A percentile compares a stretch with the other conserved stretches of the same genome.
Evolutionary conservation across 2,888 invertebrate genomes (phyloP).

Genomic region (Rhyacophila evoluta): DNA sequence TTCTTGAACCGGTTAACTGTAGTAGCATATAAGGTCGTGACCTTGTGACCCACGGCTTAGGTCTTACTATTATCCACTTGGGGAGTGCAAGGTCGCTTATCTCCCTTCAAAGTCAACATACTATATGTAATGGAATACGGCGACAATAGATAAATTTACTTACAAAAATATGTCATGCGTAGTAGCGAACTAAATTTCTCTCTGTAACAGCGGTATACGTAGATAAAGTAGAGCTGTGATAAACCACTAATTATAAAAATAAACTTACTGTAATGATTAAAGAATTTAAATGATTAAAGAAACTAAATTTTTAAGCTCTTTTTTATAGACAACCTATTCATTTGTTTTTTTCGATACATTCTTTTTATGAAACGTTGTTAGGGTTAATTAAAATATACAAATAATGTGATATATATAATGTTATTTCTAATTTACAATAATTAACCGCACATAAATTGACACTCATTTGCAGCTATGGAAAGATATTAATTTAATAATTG

Average conservation of each 20-base stretch:
- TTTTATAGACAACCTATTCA: no score
- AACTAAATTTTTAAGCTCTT: no score
- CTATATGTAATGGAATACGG: not conserved
- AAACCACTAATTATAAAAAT: no score
- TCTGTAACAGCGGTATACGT: no score
- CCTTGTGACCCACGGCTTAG: not conserved
- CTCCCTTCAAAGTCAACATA: constrained; percentile 9
- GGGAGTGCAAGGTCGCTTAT: constrained; percentile 6
- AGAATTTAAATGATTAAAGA: no score
- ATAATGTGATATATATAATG: not conserved
- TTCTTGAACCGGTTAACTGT: not conserved
- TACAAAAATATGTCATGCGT: not conserved
- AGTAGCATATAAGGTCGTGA: not conserved
- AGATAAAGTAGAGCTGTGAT: no score
- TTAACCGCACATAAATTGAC: no score
- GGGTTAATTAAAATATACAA: no score
- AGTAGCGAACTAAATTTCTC: no score
- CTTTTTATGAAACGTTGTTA: no score
- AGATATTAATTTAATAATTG: not conserved
- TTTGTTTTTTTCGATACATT: no score
- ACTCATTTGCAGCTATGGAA: not conserved
- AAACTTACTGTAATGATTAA: no score
- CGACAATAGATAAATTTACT: not conserved
- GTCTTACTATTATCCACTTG: constrained; percentile 16
- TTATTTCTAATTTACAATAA: not conserved